phyloP scores from a whole-genome alignment of 1,140 invertebrate genomes.

The Belonocnema kinseyi region DNA sequence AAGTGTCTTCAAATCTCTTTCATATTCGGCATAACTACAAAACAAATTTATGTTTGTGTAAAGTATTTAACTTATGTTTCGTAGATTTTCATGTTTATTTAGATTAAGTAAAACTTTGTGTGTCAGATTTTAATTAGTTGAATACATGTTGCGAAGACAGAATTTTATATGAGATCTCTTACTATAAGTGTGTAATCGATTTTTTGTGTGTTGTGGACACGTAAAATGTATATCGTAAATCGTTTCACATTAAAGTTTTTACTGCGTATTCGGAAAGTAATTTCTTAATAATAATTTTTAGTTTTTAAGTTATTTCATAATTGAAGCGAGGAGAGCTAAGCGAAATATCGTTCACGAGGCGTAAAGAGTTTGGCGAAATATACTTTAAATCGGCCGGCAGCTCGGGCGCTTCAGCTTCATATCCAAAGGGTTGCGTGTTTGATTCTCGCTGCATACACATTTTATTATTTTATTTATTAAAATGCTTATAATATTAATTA shows the following conservation, averaged over 20 bases:
- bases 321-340: too few relatives aligned
- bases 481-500: too few relatives aligned
- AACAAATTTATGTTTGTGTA: not conserved
- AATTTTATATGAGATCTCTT: not conserved
- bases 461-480: too few relatives aligned
- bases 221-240: not conserved
- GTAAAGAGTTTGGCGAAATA: too few relatives aligned
- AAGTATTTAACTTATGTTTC: not conserved
- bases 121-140: not conserved
- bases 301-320: too few relatives aligned
- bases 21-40: too few relatives aligned
- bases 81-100: not conserved
- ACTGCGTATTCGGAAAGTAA: not conserved
- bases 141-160: not conserved
- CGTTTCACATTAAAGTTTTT: constrained; percentile 16
- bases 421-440: too few relatives aligned
- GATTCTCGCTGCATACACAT: too few relatives aligned
- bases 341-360: too few relatives aligned
- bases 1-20: too few relatives aligned
- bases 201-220: not conserved
- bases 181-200: not conserved
- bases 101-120: not conserved
- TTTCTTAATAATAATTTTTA: not conserved
- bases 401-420: too few relatives aligned
- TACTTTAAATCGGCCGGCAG: too few relatives aligned